Evolutionary conservation across 1,140 invertebrate genomes (phyloP).

Genomic region (Cylas formicarius): DNA sequence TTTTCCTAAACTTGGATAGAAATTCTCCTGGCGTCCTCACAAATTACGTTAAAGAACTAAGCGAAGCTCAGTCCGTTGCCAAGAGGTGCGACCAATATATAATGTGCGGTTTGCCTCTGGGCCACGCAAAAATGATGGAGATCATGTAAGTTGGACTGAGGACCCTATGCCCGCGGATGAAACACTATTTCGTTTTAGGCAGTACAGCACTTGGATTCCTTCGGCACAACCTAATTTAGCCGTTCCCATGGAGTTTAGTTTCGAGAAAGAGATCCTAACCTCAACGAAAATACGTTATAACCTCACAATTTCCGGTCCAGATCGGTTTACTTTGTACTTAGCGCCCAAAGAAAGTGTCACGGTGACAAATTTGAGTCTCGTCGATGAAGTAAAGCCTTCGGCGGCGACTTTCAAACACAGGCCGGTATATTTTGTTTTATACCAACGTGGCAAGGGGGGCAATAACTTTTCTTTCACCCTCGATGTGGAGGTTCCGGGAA

Average conservation of each 20-base stretch:
- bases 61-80: constrained; percentile 31
- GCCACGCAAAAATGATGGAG: constrained; percentile 44
- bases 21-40: constrained; percentile 42
- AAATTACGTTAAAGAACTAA: constrained; percentile 40
- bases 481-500: constrained; percentile 26
- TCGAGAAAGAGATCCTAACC: constrained; percentile 20
- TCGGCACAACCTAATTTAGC: constrained; percentile 32
- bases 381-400: constrained; percentile 19
- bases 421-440: constrained; percentile 32
- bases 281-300: constrained; percentile 26
- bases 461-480: constrained; percentile 28
- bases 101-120: constrained; percentile 52
- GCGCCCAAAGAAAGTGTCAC: constrained; percentile 27
- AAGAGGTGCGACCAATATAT: constrained; percentile 43
- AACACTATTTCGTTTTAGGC: constrained; percentile 23
- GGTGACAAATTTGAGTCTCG: constrained; percentile 33
- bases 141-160: constrained; percentile 38
- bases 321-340: constrained; percentile 34
- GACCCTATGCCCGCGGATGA: background rate
- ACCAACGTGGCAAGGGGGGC: constrained; percentile 28
- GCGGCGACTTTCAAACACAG: constrained; percentile 22
- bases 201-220: constrained; percentile 37
- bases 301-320: constrained; percentile 30
- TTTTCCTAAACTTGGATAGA: constrained; percentile 50
- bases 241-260: constrained; percentile 23